Evolutionary conservation across 2,113 vertebrate genomes (phyloP).

Genomic region (Picathartes gymnocephalus): DNA sequence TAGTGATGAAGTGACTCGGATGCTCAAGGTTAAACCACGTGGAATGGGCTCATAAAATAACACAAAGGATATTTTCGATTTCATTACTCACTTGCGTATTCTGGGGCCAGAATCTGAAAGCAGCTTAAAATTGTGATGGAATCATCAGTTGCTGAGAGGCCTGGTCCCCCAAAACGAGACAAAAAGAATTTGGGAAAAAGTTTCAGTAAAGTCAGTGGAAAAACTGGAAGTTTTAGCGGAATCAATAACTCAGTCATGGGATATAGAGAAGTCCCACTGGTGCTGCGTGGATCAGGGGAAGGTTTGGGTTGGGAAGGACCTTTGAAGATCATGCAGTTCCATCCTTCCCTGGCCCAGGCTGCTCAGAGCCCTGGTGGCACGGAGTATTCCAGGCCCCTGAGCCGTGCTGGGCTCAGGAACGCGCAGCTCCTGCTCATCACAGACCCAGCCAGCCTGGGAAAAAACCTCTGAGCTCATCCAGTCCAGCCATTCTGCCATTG

Average conservation of each 20-base stretch:
- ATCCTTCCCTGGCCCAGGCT: background rate
- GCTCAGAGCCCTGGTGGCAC: background rate
- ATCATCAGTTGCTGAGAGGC: background rate
- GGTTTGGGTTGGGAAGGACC: background rate
- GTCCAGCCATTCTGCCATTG: fast-evolving
- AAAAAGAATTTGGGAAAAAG: background rate
- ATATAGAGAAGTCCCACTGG: fast-evolving
- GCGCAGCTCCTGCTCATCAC: background rate
- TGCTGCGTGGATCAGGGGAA: background rate
- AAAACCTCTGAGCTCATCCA: fast-evolving
- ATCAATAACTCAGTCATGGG: background rate
- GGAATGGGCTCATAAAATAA: background rate
- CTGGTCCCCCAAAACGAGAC: background rate
- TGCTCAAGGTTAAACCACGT: background rate
- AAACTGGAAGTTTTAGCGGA: background rate
- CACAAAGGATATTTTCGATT: background rate
- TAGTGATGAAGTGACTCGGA: background rate
- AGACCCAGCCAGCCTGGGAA: fast-evolving
- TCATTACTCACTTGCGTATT: background rate
- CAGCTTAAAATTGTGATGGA: background rate
- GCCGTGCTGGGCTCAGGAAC: background rate
- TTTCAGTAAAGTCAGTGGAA: background rate
- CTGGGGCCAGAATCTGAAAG: background rate
- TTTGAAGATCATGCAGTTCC: background rate
- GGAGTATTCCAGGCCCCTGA: background rate